Conservation (phyloP, 2,797 vertebrate species). For the Balearica regulorum region DNA sequence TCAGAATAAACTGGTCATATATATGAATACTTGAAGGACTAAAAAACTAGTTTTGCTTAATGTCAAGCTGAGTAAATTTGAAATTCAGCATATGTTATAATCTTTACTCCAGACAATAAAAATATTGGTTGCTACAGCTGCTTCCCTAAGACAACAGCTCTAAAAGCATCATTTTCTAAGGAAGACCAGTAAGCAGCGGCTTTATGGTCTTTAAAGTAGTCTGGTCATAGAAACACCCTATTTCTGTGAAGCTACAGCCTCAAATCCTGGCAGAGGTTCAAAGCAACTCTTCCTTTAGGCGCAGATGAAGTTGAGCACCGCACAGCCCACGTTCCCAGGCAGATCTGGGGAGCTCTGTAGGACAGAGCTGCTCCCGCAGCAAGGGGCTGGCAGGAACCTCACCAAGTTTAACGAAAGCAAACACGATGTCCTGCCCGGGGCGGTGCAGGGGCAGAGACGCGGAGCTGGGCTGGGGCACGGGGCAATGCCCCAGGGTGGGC, state of each 20-base stretch:
- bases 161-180: neutral
- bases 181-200: neutral
- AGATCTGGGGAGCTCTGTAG: neutral
- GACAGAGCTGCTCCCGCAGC: neutral
- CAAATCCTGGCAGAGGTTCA: neutral
- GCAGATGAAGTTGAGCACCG: neutral
- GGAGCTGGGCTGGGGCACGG: neutral
- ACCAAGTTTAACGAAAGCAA: neutral
- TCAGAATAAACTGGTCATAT: neutral
- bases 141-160: neutral
- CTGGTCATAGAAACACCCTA: neutral
- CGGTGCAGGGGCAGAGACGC: neutral
- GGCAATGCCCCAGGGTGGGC: neutral
- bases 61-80: neutral
- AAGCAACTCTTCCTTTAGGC: neutral
- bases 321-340: neutral
- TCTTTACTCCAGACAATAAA: neutral
- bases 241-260: neutral
- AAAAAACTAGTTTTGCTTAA: neutral
- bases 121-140: neutral
- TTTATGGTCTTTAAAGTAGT: neutral
- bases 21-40: neutral
- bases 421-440: neutral
- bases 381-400: neutral
- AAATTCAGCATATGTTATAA: neutral